A percentile compares a stretch with the other conserved stretches of the same genome.
Evolutionary conservation across 2,888 invertebrate species (phyloP).

Genomic region (Eupithecia pulchellata): DNA sequence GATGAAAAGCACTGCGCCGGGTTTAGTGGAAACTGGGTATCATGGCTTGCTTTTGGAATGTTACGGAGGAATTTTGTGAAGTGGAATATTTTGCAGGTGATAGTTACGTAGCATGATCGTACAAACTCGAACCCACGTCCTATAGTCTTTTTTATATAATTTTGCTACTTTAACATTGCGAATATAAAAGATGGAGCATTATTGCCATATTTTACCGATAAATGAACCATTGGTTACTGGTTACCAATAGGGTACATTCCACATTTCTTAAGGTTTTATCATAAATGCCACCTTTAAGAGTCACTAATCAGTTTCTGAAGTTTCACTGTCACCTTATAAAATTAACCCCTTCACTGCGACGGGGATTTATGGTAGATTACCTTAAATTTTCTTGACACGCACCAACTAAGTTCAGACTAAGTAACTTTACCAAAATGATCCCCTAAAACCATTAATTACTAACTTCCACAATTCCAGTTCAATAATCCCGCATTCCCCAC

Average conservation of each 20-base stretch:
- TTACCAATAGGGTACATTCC: too few species aligned
- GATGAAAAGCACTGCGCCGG: slow-evolving; percentile 34
- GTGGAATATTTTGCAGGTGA: not conserved
- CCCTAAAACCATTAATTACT: slow-evolving; percentile 41
- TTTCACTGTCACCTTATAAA: not conserved
- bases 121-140: not conserved
- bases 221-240: too few species aligned
- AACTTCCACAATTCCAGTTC: slow-evolving; percentile 38
- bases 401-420: not conserved
- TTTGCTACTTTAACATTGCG: not conserved
- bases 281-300: too few species aligned
- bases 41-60: not conserved
- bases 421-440: not conserved
- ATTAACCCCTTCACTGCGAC: not conserved
- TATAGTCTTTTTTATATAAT: not conserved
- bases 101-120: not conserved
- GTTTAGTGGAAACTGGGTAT: slow-evolving; percentile 31
- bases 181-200: not conserved
- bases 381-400: not conserved
- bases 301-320: too few species aligned
- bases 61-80: not conserved
- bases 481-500: slow-evolving; percentile 39
- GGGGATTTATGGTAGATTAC: not conserved
- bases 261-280: too few species aligned
- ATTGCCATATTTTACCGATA: too few species aligned